These are phyloP conservation scores for Caenorhabditis parvicauda DNA, from an alignment of 2,888 invertebrate genomes.

Conservation along the genomic window DNA sequence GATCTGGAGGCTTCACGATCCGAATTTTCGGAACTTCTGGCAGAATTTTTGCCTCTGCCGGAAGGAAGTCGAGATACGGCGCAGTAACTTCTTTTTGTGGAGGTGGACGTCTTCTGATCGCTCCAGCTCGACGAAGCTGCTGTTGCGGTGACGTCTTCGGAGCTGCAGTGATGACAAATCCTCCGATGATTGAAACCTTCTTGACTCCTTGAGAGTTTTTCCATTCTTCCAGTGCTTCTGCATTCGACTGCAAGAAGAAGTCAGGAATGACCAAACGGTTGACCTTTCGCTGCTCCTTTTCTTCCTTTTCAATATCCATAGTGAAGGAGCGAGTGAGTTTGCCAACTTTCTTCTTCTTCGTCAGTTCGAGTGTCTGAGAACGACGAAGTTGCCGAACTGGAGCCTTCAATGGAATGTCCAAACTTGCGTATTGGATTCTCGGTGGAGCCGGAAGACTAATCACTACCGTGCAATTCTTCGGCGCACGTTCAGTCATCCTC, in stretches of 20 bases:
- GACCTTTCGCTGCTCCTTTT: constrained; percentile 33
- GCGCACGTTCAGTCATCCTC: constrained; percentile 50
- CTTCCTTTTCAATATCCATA: constrained; percentile 26
- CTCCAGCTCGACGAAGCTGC: constrained; percentile 26
- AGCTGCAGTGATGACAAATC: constrained; percentile 29
- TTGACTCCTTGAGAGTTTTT: constrained; percentile 39
- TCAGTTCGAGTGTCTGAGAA: constrained; percentile 26
- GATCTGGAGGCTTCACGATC: constrained; percentile 22
- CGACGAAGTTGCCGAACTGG: constrained; percentile 18
- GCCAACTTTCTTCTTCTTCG: constrained; percentile 25
- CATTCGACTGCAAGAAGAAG: constrained; percentile 37
- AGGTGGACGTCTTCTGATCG: constrained; percentile 27
- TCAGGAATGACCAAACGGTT: constrained; percentile 42
- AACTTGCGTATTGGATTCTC: constrained; percentile 21
- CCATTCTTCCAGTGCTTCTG: constrained; percentile 33
- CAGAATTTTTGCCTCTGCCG: constrained; percentile 12
- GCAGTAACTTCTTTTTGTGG: constrained; percentile 18
- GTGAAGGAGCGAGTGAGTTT: constrained; percentile 37
- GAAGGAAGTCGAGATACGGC: constrained; percentile 34
- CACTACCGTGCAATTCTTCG: constrained; percentile 23
- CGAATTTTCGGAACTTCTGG: constrained; percentile 19
- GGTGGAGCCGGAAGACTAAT: constrained; percentile 39
- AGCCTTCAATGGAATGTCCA: constrained; percentile 23
- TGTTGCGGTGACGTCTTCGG: constrained; percentile 20
- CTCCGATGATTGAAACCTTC: constrained; percentile 37